A percentile compares a stretch with the other conserved stretches of the same genome.
Conservation (phyloP, 2,888 invertebrate species). For the Synergus gifuensis region DNA sequence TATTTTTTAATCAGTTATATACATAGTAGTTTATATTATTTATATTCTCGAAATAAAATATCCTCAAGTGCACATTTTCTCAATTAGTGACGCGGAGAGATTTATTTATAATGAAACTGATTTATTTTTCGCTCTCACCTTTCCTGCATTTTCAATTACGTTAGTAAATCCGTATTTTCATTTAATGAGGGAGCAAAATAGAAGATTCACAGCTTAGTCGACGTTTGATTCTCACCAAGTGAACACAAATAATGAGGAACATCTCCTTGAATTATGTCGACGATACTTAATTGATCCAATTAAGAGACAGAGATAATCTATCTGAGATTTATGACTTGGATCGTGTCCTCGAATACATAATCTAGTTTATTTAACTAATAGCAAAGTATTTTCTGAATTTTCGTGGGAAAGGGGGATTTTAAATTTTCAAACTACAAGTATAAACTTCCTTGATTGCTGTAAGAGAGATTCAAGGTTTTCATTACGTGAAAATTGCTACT, state of each 20-base stretch:
- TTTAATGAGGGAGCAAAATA: conserved; percentile 27
- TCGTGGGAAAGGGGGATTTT: not conserved
- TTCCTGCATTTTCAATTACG: not conserved
- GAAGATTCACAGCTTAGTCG: not conserved
- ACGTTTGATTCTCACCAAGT: conserved; percentile 11
- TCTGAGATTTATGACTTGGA: not conserved
- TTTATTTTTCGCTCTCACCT: not conserved
- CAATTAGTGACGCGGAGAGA: not conserved
- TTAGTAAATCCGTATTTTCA: conserved; percentile 7
- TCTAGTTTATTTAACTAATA: not conserved
- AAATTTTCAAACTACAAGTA: not conserved
- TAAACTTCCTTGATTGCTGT: conserved; percentile 3
- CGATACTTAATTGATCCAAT: conserved; percentile 26
- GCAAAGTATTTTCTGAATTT: not conserved
- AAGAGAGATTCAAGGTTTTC: conserved; percentile 10
- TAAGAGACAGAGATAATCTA: conserved; percentile 10
- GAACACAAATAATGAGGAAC: conserved; percentile 29
- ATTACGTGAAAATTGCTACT: not conserved
- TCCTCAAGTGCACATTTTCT: not conserved
- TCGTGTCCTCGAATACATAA: not conserved
- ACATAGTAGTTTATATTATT: not conserved
- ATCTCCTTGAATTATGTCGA: conserved; percentile 11
- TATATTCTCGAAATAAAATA: not conserved
- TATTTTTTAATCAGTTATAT: not conserved
- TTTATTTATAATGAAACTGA: not conserved